Base-by-base conservation (phyloP, 2,888 invertebrate genomes). In the Calliopum simillimum region DNA sequence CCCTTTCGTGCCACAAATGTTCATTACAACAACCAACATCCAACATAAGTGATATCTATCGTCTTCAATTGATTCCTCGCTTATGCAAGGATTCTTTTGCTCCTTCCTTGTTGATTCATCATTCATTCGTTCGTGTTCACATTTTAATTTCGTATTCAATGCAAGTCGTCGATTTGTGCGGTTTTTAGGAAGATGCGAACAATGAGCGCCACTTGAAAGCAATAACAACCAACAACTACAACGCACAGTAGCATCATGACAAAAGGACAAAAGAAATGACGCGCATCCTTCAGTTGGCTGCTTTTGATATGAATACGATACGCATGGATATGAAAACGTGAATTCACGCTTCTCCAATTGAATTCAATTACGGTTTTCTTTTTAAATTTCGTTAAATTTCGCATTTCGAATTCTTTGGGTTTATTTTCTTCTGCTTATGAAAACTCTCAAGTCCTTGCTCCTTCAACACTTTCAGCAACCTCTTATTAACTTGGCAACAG, bases 61-160 rank as follows among this genome's bases (percentile, higher is more conserved):
- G 23, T 53, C 53, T 53, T 53, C 53, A 53, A 53, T 53, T 53
- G 53, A 53, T 53, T 53, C 53, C 23, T 23, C 21, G 53, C 4
- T 53, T 53, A 23, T 12, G 53, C 53, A 53, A 53, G 53, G 53
- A 53, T 53, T 23, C 53, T 53, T 16, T 23, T 23, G 53, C 53
- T 53, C 4, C 12, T 53, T 53, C 53, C 3, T 6, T 19, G 13
- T 49, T 16, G 8, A 49, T 49, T 49, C 2, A 19, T 49, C 11
- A 19, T 49, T 49, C 19, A 13, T 23, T 6, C 1, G 13, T 12
- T 13, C 53, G 11, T 21, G 25, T 75, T 75, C 70, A 68, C 73
- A 75, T 75, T 75, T 74, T 73, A 74, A 76, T 76, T 76, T 76
- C 73, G 72, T 70, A 74, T 76, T 74, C 76, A 74, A 70, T 71